Evolutionary conservation across 2,888 invertebrate species (phyloP).

Genomic region (Cantharis flavilabris): DNA sequence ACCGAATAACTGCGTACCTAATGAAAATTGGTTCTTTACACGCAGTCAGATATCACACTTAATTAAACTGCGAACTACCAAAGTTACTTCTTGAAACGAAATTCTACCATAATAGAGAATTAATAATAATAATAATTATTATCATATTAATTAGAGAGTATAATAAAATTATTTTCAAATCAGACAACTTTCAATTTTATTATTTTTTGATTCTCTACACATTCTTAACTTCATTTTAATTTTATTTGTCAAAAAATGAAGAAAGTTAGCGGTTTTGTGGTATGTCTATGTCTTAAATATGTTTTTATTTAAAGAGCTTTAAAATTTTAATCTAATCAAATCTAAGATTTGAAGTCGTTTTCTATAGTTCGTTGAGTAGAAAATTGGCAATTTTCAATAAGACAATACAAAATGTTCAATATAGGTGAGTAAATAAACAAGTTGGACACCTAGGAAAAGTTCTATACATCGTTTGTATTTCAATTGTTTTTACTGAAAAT

Average conservation of each 20-base stretch:
- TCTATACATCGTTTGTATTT: too few species aligned
- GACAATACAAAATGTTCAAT: background rate
- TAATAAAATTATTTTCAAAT: background rate
- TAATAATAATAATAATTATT: background rate
- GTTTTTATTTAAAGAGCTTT: too few species aligned
- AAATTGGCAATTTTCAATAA: background rate
- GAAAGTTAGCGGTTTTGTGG: too few species aligned
- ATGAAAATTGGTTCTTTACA: slow-evolving; percentile 11
- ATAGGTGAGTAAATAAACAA: too few species aligned
- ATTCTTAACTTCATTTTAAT: too few species aligned
- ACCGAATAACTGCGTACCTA: slow-evolving; percentile 9
- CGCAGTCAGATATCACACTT: slow-evolving; percentile 36
- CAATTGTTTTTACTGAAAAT: too few species aligned
- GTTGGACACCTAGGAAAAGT: too few species aligned
- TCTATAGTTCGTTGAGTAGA: background rate
- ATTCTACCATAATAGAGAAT: background rate
- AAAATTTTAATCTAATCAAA: too few species aligned
- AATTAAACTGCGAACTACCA: slow-evolving; percentile 39
- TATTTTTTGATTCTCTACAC: background rate
- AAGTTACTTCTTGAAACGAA: slow-evolving; percentile 16
- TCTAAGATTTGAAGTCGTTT: background rate
- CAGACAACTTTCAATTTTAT: background rate
- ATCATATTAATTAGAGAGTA: background rate
- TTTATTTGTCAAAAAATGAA: too few species aligned
- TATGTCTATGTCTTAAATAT: too few species aligned